Conservation (phyloP, 2,888 invertebrate genomes). For the Boloria euphrosyne region DNA sequence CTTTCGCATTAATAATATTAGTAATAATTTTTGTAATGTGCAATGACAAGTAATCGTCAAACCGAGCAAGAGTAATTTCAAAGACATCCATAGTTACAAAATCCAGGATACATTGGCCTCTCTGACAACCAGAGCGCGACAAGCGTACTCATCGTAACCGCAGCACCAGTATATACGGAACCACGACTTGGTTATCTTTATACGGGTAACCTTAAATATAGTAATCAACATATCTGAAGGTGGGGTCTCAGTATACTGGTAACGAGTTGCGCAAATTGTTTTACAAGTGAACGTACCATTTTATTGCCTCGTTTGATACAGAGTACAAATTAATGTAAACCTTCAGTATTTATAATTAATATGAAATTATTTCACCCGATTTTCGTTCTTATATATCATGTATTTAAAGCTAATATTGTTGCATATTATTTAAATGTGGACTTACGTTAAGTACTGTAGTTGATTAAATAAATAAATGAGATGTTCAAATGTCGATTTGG, state of each 20-base stretch:
- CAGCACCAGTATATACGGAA: slow-evolving; percentile 10
- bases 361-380: not conserved
- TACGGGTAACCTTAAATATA: not conserved
- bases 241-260: slow-evolving; percentile 25
- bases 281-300: slow-evolving; percentile 42
- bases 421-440: not conserved
- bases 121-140: slow-evolving; percentile 42
- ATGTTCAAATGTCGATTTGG: slow-evolving; percentile 21
- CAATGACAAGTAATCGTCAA: slow-evolving; percentile 16
- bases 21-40: not conserved
- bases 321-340: slow-evolving; percentile 41
- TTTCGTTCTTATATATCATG: slow-evolving; percentile 8
- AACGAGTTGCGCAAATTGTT: slow-evolving; percentile 41
- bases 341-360: slow-evolving; percentile 8
- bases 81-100: slow-evolving; percentile 36
- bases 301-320: slow-evolving; percentile 42
- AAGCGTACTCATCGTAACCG: slow-evolving; percentile 17
- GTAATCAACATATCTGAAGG: not conserved
- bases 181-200: not conserved
- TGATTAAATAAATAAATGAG: slow-evolving; percentile 16
- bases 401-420: not conserved
- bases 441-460: slow-evolving; percentile 1
- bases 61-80: slow-evolving; percentile 25
- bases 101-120: slow-evolving; percentile 41
- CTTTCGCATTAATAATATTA: not conserved